These are phyloP conservation scores for Anoplopoma fimbria DNA, from an alignment of 2,113 vertebrate species.

Conservation along the genomic window DNA sequence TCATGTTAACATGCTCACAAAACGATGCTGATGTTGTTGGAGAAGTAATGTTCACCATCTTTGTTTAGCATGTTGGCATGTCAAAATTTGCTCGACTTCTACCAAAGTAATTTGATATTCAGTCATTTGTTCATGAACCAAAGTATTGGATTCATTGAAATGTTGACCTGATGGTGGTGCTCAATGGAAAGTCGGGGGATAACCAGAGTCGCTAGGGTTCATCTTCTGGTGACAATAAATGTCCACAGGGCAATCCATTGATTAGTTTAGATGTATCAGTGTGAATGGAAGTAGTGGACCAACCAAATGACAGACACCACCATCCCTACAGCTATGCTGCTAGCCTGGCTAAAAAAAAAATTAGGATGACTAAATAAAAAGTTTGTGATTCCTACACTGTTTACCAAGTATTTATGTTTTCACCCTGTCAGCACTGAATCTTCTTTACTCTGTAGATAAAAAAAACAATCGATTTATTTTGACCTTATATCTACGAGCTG, in stretches of 20 bases:
- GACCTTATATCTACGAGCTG: not conserved
- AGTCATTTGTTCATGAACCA: not conserved
- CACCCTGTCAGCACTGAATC: not conserved
- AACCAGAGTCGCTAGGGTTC: not conserved
- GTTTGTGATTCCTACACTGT: not conserved
- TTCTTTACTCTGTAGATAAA: not conserved
- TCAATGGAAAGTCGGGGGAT: not conserved
- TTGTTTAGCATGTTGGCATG: not conserved
- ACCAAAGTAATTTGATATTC: not conserved
- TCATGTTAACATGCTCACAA: not conserved
- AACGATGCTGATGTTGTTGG: not conserved
- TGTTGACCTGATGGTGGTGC: not conserved
- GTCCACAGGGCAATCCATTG: not conserved
- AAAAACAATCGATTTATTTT: not conserved
- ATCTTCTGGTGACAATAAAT: not conserved
- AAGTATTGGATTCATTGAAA: not conserved
- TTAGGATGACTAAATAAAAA: not conserved
- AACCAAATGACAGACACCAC: not conserved
- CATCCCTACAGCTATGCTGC: not conserved
- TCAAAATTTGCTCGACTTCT: not conserved
- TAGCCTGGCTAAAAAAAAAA: not conserved
- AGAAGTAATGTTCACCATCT: not conserved
- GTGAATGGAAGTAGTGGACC: not conserved
- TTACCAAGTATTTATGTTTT: not conserved
- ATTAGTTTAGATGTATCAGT: not conserved